phyloP scores from a whole-genome alignment of 2,113 vertebrate genomes.

The Xenotilapia flavipinnis region DNA sequence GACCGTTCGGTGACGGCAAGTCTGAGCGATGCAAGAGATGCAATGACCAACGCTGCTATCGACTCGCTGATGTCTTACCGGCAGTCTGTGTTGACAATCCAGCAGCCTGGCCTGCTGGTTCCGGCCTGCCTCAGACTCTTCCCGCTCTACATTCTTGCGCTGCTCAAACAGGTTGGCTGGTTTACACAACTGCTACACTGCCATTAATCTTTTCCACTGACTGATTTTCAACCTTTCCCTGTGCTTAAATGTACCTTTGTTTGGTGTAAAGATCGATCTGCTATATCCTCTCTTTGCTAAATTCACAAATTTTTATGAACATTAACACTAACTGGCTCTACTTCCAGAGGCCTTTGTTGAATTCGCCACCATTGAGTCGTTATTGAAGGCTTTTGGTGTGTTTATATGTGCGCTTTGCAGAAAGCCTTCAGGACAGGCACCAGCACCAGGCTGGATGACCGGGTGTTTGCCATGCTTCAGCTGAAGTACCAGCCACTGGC shows the following conservation, averaged over 20 bases:
- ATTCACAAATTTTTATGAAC: neutral
- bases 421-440: constrained; percentile 91
- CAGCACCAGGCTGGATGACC: constrained; percentile 83
- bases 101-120: constrained; percentile 86
- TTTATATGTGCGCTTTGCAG: constrained; percentile 55
- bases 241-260: neutral
- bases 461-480: constrained; percentile 92
- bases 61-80: constrained; percentile 86
- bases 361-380: accelerated
- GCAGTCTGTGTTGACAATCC: constrained; percentile 79
- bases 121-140: constrained; percentile 86
- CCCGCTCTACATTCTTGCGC: constrained; percentile 85
- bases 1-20: constrained; percentile 87
- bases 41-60: constrained; percentile 88
- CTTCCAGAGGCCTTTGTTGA: neutral
- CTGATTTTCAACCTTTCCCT: neutral
- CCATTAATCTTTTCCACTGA: neutral
- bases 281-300: neutral
- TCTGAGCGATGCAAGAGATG: constrained; percentile 88
- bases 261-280: neutral
- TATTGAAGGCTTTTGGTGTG: neutral
- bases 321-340: neutral
- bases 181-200: neutral
- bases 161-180: constrained; percentile 86
- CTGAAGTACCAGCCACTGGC: constrained; percentile 91